These are phyloP conservation scores for Scaptomyza graminum DNA, from an alignment of 1,140 invertebrate genomes.

Conservation along the genomic window DNA sequence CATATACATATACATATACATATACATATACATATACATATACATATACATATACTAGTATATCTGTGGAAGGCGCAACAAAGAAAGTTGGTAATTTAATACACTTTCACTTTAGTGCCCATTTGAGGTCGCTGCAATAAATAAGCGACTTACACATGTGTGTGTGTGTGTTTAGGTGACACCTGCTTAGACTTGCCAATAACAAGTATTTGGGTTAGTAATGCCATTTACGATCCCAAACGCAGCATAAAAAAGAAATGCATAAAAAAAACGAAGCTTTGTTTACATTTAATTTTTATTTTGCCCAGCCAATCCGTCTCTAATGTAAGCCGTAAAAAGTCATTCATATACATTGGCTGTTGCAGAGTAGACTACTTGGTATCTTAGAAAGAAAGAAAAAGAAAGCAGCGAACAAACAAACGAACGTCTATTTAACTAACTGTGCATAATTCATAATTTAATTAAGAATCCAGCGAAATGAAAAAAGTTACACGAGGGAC, in stretches of 20 bases:
- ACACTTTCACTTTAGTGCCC: slow-evolving; percentile 58
- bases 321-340: slow-evolving; percentile 55
- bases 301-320: slow-evolving; percentile 38
- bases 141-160: slow-evolving; percentile 53
- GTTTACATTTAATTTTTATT: slow-evolving; percentile 31
- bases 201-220: slow-evolving; percentile 65
- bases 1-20: neutral
- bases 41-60: slow-evolving; percentile 4
- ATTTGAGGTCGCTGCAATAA: slow-evolving; percentile 57
- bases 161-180: neutral
- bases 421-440: slow-evolving; percentile 68
- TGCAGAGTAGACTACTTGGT: slow-evolving; percentile 1
- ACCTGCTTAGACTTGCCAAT: slow-evolving; percentile 39
- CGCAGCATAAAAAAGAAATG: slow-evolving; percentile 45
- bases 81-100: slow-evolving; percentile 44
- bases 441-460: slow-evolving; percentile 78
- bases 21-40: neutral
- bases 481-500: slow-evolving; percentile 58
- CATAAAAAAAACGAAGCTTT: slow-evolving; percentile 45
- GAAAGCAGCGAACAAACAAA: slow-evolving; percentile 1
- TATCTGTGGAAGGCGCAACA: slow-evolving; percentile 15
- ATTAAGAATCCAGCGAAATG: slow-evolving; percentile 71
- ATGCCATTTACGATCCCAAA: slow-evolving; percentile 57
- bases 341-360: neutral
- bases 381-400: slow-evolving; percentile 24